Percentiles rank a stretch among this genome's conserved stretches.
These are phyloP conservation scores for Heteractis magnifica DNA, from an alignment of 92 coral and sea anemone species.

Conservation along the genomic window DNA sequence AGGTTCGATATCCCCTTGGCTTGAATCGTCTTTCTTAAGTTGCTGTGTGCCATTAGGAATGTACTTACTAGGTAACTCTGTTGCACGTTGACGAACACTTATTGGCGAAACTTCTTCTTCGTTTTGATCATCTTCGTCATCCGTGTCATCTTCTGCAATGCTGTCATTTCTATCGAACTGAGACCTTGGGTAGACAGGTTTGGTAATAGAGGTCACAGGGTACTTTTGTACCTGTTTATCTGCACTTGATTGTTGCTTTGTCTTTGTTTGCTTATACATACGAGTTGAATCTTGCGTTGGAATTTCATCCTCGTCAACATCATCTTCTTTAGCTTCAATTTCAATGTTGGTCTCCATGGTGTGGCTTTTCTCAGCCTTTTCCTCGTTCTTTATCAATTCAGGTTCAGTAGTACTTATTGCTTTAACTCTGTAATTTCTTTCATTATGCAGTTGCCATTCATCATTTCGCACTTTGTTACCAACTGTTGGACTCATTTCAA, in stretches of 20 bases:
- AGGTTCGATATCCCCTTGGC: neutral
- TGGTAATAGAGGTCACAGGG: neutral
- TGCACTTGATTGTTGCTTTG: too few species aligned
- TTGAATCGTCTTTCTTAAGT: neutral
- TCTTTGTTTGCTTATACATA: too few species aligned
- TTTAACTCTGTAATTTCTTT: neutral
- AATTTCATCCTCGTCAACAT: too few species aligned
- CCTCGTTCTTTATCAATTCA: neutral
- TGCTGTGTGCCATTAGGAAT: neutral
- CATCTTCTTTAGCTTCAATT: too few species aligned
- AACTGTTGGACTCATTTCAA: neutral
- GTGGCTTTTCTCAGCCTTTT: neutral
- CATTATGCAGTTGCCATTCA: neutral
- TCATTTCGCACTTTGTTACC: neutral
- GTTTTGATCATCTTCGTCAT: neutral
- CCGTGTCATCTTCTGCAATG: neutral
- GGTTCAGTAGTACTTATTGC: too few species aligned
- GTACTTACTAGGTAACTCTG: neutral
- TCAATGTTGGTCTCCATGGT: too few species aligned
- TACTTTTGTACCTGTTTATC: too few species aligned
- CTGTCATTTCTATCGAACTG: neutral
- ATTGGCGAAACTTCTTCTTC: neutral
- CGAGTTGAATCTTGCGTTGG: too few species aligned
- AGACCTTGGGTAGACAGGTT: neutral
- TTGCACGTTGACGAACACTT: neutral